Conservation (phyloP, 2,113 vertebrate genomes). For the Danio rerio region DNA sequence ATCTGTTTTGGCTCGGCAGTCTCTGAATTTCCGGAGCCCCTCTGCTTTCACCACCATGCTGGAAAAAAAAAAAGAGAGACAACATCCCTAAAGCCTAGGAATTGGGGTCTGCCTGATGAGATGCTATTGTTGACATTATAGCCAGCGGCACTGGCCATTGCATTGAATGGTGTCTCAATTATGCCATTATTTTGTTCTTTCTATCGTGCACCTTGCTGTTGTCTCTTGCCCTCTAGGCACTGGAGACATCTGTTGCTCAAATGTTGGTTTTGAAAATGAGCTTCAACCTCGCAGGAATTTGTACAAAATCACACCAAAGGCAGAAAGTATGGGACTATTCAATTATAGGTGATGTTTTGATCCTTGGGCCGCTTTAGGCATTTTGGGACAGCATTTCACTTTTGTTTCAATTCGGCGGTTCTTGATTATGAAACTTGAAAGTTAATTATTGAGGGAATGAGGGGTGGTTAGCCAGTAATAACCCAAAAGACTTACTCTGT, state of each 20-base stretch:
- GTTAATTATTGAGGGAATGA: slow-evolving; percentile 73
- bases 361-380: neutral
- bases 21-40: slow-evolving; percentile 81
- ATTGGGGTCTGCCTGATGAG: slow-evolving; percentile 62
- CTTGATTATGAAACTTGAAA: slow-evolving; percentile 67
- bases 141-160: slow-evolving; percentile 56
- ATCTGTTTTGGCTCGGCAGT: slow-evolving; percentile 84
- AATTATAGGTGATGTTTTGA: slow-evolving; percentile 11
- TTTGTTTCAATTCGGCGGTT: slow-evolving; percentile 71
- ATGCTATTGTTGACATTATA: slow-evolving; percentile 61
- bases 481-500: slow-evolving; percentile 68
- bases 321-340: slow-evolving; percentile 55
- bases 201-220: slow-evolving; percentile 44
- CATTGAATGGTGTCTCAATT: neutral
- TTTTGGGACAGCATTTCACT: slow-evolving; percentile 32
- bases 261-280: slow-evolving; percentile 60
- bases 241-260: slow-evolving; percentile 73
- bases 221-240: slow-evolving; percentile 65
- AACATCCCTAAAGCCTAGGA: slow-evolving; percentile 48
- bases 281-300: slow-evolving; percentile 54
- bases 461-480: slow-evolving; percentile 69
- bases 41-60: slow-evolving; percentile 69
- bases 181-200: slow-evolving; percentile 16
- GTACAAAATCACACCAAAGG: slow-evolving; percentile 58
- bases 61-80: slow-evolving; percentile 26